A percentile compares a stretch with the other conserved stretches of the same genome.
Evolutionary conservation across 2,888 invertebrate genomes (phyloP).

Genomic region (Argyra leucocephala): DNA sequence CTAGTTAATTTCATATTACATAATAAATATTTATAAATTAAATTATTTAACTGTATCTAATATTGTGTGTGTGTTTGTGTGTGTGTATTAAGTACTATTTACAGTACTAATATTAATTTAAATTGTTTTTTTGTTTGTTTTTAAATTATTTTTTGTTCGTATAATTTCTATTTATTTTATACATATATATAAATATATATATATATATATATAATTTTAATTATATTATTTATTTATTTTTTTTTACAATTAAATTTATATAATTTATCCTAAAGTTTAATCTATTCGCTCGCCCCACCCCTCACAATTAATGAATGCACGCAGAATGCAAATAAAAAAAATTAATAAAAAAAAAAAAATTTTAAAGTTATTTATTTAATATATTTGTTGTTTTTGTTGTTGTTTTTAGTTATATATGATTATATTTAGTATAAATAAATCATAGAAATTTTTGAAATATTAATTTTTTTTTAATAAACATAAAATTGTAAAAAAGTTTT

Average conservation of each 20-base stretch:
- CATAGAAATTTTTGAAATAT: neutral
- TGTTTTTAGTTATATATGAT: neutral
- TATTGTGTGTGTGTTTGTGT: conserved; percentile 12
- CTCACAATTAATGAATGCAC: conserved; percentile 44
- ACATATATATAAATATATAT: conserved; percentile 19
- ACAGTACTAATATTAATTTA: too few species aligned
- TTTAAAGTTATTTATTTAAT: conserved; percentile 1
- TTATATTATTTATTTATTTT: conserved; percentile 23
- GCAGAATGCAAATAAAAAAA: conserved; percentile 30
- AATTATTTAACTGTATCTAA: conserved; percentile 9
- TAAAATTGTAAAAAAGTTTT: conserved; percentile 35
- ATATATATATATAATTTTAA: conserved; percentile 21
- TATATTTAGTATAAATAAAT: neutral
- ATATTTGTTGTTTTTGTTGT: conserved; percentile 7
- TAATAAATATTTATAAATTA: conserved; percentile 13
- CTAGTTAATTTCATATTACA: conserved; percentile 17
- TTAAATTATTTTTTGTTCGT: conserved; percentile 24
- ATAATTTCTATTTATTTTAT: conserved; percentile 18
- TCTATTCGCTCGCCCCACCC: conserved; percentile 41
- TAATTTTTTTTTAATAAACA: conserved; percentile 27
- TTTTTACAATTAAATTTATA: conserved; percentile 33
- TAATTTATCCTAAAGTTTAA: conserved; percentile 7
- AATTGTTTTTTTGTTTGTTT: neutral
- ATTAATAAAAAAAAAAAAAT: conserved; percentile 12
- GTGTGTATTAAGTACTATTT: neutral